Evolutionary conservation across 2,113 vertebrate species (phyloP).

Genomic region (Bungarus multicinctus): DNA sequence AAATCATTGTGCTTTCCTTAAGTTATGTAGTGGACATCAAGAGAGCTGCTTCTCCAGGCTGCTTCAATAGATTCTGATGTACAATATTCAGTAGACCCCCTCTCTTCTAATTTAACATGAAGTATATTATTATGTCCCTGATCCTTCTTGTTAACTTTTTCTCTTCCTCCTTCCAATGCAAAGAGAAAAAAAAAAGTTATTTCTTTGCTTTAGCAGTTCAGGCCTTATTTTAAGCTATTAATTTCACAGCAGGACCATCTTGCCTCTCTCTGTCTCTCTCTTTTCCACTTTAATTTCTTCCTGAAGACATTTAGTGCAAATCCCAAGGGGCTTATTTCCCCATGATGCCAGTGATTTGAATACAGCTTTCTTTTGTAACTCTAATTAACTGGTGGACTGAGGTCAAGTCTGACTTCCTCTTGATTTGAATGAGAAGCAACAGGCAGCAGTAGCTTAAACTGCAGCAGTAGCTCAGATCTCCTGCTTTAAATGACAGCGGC

Average conservation of each 20-base stretch:
- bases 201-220: constrained; percentile 4
- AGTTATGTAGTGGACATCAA: constrained; percentile 21
- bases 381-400: constrained; percentile 28
- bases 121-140: constrained; percentile 29
- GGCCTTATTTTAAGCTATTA: constrained; percentile 24
- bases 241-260: constrained; percentile 31
- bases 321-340: constrained; percentile 21
- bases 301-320: constrained; percentile 35
- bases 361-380: background rate
- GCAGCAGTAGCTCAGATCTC: background rate
- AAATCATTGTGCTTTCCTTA: constrained; percentile 3
- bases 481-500: background rate
- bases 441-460: background rate
- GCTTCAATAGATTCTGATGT: constrained; percentile 18
- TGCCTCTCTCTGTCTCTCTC: background rate
- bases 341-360: constrained; percentile 25
- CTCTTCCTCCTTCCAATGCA: background rate
- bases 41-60: constrained; percentile 6
- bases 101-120: constrained; percentile 40
- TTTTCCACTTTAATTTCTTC: constrained; percentile 54
- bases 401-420: background rate
- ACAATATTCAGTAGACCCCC: constrained; percentile 34
- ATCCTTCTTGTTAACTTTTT: constrained; percentile 10
- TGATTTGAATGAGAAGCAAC: constrained; percentile 14
- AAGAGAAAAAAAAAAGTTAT: constrained; percentile 22